Evolutionary conservation across 2,113 vertebrate genomes (phyloP).

Genomic region (Aramus guarauna): DNA sequence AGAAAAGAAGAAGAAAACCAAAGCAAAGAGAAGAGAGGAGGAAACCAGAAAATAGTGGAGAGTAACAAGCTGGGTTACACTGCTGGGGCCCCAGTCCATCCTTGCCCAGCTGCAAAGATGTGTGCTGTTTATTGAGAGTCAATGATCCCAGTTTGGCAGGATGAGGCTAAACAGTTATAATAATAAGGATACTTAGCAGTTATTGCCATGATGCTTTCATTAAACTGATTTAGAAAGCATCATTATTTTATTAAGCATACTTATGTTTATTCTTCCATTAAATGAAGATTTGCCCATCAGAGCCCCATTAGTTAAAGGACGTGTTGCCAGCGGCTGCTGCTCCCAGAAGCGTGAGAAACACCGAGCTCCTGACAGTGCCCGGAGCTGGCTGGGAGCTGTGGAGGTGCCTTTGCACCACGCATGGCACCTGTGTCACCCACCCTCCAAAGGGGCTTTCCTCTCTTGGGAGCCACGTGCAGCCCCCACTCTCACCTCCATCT

Average conservation of each 20-base stretch:
- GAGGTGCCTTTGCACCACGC: neutral
- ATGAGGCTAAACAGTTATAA: neutral
- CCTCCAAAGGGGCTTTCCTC: neutral
- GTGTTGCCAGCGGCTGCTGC: neutral
- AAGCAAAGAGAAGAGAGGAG: no score
- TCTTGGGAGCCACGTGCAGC: neutral
- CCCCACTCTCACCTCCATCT: neutral
- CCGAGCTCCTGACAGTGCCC: accelerated
- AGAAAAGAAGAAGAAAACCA: neutral
- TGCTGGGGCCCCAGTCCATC: neutral
- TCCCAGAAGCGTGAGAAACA: neutral
- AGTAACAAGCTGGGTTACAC: neutral
- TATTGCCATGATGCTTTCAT: slow-evolving; percentile 19
- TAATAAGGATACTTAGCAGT: neutral
- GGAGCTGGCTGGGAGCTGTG: neutral
- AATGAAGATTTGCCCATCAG: neutral
- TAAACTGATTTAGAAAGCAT: neutral
- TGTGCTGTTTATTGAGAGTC: neutral
- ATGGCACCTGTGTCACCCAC: neutral
- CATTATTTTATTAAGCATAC: slow-evolving; percentile 23
- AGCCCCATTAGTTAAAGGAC: neutral
- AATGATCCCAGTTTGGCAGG: neutral
- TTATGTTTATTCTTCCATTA: slow-evolving; percentile 7
- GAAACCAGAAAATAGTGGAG: neutral
- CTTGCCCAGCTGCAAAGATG: neutral